Base-by-base conservation (phyloP, 2,113 vertebrate species). In the Nibea albiflora region DNA sequence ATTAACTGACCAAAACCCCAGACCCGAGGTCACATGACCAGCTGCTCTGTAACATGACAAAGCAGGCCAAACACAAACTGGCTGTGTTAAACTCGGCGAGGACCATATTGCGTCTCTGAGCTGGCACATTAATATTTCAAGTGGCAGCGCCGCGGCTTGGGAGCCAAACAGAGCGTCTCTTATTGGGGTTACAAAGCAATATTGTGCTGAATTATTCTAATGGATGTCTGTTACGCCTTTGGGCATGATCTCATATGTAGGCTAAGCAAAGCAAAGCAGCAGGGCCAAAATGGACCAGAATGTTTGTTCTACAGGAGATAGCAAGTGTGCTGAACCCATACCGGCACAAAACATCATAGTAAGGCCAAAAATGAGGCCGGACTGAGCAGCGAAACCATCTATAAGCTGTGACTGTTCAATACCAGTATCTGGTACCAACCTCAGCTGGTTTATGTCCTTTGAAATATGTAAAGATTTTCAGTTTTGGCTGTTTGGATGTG, bases 161-260 rank as follows among this genome's bases (percentile, higher is more conserved):
- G n/a, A n/a, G n/a, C n/a, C n/a, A 42, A 87, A 89, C 90, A 89
- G 81, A 88, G 85, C 53, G 2, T 53, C 87, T 84, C 80, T 91
- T 78, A 87, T 88, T 14, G 70, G 83, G 83, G 70, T 65, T 73
- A 90, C 87, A 89, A 74, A 88, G 85, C 58, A 85, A 86, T 83
- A 76, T 28, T 88, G 87, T 85, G 54, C 81, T 87, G 85, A 90
- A 88, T 91, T 87, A 90, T 87, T 88, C 84, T 70, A 81, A 79
- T 71, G 76, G 69, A 73, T 8, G 81, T 85, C 85, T 86, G 87
- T 57, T 52, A 31, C 20, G 81, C 85, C 87, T 79, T 62, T 70
- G 78, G 87, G 78, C 76, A 42, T 42, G 76, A 85, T 62, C 76
- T 83, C 85, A 78, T 67, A 92, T 85, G 70, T 84, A 81, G 89